Percentiles rank a stretch among this genome's conserved stretches.
Conservation (phyloP, 2,888 invertebrate species). For the Zele albiditarsus region DNA sequence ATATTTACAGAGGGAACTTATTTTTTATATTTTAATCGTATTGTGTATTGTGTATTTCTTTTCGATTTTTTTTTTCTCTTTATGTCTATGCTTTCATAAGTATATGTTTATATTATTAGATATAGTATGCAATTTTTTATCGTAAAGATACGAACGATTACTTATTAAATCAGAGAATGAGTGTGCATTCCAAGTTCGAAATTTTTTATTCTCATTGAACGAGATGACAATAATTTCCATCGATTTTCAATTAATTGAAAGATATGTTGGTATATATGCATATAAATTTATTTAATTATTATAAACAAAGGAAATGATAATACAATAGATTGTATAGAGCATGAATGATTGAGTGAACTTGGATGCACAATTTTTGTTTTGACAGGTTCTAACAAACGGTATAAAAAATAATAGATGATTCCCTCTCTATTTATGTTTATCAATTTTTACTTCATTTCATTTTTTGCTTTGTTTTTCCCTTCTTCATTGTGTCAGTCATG, state of each 20-base stretch:
- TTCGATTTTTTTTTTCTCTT: background rate
- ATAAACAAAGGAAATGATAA: background rate
- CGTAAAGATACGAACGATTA: background rate
- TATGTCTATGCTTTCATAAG: background rate
- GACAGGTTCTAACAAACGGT: background rate
- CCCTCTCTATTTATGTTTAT: background rate
- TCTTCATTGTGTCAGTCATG: too few relatives aligned
- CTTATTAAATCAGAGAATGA: background rate
- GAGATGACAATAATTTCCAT: constrained; percentile 13
- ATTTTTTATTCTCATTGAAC: constrained; percentile 49
- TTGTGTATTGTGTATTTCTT: background rate
- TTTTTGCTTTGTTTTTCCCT: too few relatives aligned
- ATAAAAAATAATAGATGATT: background rate
- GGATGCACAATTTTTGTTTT: background rate
- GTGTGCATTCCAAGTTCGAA: background rate
- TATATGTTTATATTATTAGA: background rate
- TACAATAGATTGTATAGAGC: background rate
- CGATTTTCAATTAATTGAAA: background rate
- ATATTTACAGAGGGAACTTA: constrained; percentile 61
- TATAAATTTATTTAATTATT: too few relatives aligned
- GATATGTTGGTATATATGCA: too few relatives aligned
- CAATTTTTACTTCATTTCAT: too few relatives aligned
- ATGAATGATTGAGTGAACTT: background rate
- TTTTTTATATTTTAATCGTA: constrained; percentile 39
- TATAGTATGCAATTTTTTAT: background rate